Conservation (phyloP, 2,888 invertebrate genomes). For the Heteropelma amictum region DNA sequence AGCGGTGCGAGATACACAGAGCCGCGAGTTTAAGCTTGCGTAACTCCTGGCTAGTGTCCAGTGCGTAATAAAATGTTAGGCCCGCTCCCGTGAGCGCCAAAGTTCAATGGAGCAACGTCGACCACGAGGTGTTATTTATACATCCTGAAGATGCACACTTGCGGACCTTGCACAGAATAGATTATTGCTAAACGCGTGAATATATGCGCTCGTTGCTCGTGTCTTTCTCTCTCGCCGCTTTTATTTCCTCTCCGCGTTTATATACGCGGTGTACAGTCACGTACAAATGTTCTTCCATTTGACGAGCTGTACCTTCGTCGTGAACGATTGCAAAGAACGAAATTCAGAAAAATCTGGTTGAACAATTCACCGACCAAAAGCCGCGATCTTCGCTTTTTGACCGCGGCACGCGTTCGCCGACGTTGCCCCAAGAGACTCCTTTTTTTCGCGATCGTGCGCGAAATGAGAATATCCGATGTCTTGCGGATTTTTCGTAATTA, state of each 20-base stretch:
- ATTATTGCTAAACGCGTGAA: conserved; percentile 68
- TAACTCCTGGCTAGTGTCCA: conserved; percentile 75
- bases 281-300: neutral
- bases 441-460: no score
- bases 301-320: neutral
- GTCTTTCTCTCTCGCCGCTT: neutral
- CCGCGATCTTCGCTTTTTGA: no score
- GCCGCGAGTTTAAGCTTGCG: conserved; percentile 63
- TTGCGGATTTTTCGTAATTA: no score
- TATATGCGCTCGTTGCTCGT: neutral
- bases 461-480: no score
- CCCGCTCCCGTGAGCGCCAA: conserved; percentile 70
- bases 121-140: conserved; percentile 72
- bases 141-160: conserved; percentile 61
- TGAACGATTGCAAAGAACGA: neutral
- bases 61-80: conserved; percentile 67
- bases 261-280: no score
- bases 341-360: no score
- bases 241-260: neutral
- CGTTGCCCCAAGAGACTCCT: no score
- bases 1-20: conserved; percentile 63
- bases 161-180: conserved; percentile 73
- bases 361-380: no score
- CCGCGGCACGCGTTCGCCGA: no score
- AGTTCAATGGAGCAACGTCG: conserved; percentile 77